Evolutionary conservation across 2,113 vertebrate species (phyloP).

Genomic region (Ciconia stormi): DNA sequence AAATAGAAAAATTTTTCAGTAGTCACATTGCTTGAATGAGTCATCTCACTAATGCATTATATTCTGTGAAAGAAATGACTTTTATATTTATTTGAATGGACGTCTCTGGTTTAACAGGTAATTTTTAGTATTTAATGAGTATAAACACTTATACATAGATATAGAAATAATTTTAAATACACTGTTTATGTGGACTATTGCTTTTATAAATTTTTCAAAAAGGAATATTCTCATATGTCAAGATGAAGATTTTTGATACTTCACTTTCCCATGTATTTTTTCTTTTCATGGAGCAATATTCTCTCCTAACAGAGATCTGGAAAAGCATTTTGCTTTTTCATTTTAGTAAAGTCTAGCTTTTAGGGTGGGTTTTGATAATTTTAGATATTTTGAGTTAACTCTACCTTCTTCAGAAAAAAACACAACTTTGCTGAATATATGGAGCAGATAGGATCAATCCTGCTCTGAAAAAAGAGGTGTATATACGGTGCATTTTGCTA

Average conservation of each 20-base stretch:
- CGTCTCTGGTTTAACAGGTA: background rate
- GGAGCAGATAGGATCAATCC: background rate
- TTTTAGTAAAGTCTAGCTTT: background rate
- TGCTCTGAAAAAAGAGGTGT: background rate
- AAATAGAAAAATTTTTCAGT: background rate
- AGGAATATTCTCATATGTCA: background rate
- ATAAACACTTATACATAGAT: background rate
- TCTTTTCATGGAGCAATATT: background rate
- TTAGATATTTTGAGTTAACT: background rate
- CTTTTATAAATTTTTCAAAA: background rate
- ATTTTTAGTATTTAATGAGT: background rate
- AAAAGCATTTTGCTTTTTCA: background rate
- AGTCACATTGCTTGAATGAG: background rate
- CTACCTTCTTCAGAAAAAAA: background rate
- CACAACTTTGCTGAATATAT: background rate
- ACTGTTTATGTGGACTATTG: background rate
- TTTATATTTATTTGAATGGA: background rate
- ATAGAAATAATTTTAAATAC: background rate
- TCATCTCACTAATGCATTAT: background rate
- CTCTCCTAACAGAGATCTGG: background rate
- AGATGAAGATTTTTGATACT: background rate
- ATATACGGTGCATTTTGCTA: background rate
- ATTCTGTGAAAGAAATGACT: background rate
- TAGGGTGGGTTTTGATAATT: background rate
- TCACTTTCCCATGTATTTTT: background rate